Conservation (phyloP, 2,888 invertebrate species). For the Zhuqinia jingwanae region DNA sequence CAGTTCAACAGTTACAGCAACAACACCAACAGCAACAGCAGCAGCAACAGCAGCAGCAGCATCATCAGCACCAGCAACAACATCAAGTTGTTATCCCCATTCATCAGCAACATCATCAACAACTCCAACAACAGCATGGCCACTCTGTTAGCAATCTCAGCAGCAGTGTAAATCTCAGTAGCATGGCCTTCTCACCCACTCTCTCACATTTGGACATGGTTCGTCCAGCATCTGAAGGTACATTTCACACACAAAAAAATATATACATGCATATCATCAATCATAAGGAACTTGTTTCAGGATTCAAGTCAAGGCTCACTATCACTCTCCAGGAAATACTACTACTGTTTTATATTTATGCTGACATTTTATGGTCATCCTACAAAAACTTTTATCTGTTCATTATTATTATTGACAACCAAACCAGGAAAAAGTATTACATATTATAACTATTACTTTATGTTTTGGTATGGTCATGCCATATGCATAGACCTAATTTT, state of each 20-base stretch:
- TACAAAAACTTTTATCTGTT: background rate
- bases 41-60: background rate
- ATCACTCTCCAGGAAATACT: slow-evolving; percentile 7
- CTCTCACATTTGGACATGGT: slow-evolving; percentile 97
- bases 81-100: slow-evolving; percentile 18
- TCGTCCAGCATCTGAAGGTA: slow-evolving; percentile 92
- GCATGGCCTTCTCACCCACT: slow-evolving; percentile 88
- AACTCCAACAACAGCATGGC: slow-evolving; percentile 29
- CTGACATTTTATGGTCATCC: background rate
- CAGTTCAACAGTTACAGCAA: slow-evolving; percentile 45
- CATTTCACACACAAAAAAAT: background rate
- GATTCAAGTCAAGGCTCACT: background rate
- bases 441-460: no score
- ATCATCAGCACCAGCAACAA: slow-evolving; percentile 25
- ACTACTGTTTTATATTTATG: background rate
- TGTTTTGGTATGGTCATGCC: slow-evolving; percentile 17
- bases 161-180: slow-evolving; percentile 70
- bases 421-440: slow-evolving; percentile 17
- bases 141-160: slow-evolving; percentile 57
- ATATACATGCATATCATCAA: background rate
- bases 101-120: slow-evolving; percentile 22
- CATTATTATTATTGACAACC: background rate
- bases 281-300: slow-evolving; percentile 24
- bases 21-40: slow-evolving; percentile 14
- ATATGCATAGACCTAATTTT: background rate